Evolutionary conservation across 2,113 vertebrate species (phyloP), one percentile per base, ranked within the genome.

Genomic region (Pterophyllum scalare): DNA sequence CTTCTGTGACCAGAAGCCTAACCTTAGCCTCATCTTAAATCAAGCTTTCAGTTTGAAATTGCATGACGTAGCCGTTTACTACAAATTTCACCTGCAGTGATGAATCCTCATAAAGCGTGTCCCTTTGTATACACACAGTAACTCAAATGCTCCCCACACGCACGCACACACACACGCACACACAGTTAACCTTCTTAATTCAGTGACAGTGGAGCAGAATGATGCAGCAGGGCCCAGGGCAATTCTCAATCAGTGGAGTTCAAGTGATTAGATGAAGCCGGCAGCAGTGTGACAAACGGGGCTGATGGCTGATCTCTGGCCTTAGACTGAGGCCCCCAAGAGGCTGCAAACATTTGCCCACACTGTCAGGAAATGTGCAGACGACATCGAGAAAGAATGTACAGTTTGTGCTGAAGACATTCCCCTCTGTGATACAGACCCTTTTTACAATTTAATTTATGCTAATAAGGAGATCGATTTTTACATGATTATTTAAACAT

Each of bases 261-360:
- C 28, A 58, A 64, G 81, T 33, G 86, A 84, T 88, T 83, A 86
- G 77, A 81, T 54, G 54, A 75, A 78, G 80, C 88, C 64, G n/a
- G n/a, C 43, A 57, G 77, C 70, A 3, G 59, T 2, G n/a, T 56
- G 65, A 70, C 46, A 22, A 74, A 74, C 22, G 8, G 74, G 12
- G 19, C 43, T 80, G 77, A 64, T 7, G 59, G 59, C 11, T 58
- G 72, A 83, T 75, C 56, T 49, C 38, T 2, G 80, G 59, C 26
- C 76, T 85, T 24, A 74, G 59, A 75, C 64, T 1, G 7, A 38
- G 11, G 43, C 80, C 33, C 26, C 12, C 60, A 57, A 54, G 22
- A 62, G n/a, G 62, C 70, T 40, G 24, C 49, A 28, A 33, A 28
- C 33, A 2, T 49, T 35, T 33, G 35, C 54, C 6, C 33, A 19